Conservation (phyloP, 2,797 vertebrate genomes). For the Manis javanica region DNA sequence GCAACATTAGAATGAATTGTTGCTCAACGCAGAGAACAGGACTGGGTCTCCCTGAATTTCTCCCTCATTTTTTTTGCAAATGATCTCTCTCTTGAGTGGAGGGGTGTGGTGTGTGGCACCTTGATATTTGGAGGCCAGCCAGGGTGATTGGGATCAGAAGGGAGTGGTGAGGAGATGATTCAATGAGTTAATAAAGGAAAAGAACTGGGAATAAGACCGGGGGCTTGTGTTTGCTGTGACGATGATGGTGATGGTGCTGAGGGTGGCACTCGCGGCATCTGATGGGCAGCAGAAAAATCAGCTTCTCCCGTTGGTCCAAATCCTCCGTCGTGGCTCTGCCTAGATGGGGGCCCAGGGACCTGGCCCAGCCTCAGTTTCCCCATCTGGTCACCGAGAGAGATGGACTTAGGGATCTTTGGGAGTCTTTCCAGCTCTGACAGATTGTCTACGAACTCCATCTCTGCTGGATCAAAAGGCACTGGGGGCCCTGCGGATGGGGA, state of each 20-base stretch:
- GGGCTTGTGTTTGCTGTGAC: background rate
- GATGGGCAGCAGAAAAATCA: background rate
- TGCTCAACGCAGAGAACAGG: background rate
- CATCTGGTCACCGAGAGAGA: background rate
- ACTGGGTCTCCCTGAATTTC: no score
- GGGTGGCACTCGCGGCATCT: no score
- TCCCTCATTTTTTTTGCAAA: background rate
- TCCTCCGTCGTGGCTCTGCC: background rate
- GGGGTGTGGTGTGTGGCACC: background rate
- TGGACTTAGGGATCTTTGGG: background rate
- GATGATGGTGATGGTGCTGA: rapidly evolving
- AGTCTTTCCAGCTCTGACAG: background rate
- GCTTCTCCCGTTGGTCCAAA: background rate
- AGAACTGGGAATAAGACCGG: background rate
- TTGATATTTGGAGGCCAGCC: background rate
- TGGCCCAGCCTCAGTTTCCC: background rate
- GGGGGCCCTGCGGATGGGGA: background rate
- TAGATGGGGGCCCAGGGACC: background rate
- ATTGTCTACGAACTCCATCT: background rate
- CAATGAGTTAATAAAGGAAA: background rate
- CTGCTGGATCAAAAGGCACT: no score
- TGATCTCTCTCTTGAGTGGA: background rate
- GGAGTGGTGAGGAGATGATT: background rate
- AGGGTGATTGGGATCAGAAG: background rate
- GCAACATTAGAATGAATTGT: background rate